Evolutionary conservation across 2,797 vertebrate genomes (phyloP).

Genomic region (Mus spretus): DNA sequence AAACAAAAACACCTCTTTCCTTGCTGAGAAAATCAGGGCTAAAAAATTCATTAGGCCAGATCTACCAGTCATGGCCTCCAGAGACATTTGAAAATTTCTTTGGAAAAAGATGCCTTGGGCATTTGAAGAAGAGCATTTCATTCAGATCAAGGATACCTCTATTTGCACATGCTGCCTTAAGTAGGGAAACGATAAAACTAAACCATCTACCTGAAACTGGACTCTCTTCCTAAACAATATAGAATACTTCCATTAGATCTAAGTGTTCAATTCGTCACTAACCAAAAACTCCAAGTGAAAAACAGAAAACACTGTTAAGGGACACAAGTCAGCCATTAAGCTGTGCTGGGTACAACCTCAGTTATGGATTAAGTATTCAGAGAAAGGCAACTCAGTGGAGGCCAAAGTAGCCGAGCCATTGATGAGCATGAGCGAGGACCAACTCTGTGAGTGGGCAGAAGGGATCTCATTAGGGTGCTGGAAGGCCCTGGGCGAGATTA

Average conservation of each 20-base stretch:
- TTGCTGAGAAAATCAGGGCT: not conserved
- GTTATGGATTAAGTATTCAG: not conserved
- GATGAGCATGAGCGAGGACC: not conserved
- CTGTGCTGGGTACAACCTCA: not conserved
- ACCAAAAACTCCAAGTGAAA: not conserved
- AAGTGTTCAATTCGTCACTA: not conserved
- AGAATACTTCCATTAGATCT: not conserved
- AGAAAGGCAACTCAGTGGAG: not conserved
- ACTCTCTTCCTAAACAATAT: not conserved
- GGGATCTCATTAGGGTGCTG: not conserved
- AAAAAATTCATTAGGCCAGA: not conserved
- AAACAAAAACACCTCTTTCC: not conserved
- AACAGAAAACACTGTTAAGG: slow-evolving; percentile 9
- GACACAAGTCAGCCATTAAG: not conserved
- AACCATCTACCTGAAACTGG: not conserved
- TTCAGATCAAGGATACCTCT: slow-evolving; percentile 25
- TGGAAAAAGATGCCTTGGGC: not conserved
- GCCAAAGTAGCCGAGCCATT: not conserved
- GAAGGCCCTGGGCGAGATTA: not conserved
- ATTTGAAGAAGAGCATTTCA: not conserved
- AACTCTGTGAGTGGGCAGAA: not conserved
- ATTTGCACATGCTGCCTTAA: not conserved
- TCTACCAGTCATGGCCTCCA: not conserved
- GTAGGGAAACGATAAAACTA: not conserved
- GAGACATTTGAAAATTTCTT: not conserved